Percentiles rank a stretch among this genome's conserved stretches.
Evolutionary conservation across 2,888 invertebrate species (phyloP).

Genomic region (Idaea biselata): DNA sequence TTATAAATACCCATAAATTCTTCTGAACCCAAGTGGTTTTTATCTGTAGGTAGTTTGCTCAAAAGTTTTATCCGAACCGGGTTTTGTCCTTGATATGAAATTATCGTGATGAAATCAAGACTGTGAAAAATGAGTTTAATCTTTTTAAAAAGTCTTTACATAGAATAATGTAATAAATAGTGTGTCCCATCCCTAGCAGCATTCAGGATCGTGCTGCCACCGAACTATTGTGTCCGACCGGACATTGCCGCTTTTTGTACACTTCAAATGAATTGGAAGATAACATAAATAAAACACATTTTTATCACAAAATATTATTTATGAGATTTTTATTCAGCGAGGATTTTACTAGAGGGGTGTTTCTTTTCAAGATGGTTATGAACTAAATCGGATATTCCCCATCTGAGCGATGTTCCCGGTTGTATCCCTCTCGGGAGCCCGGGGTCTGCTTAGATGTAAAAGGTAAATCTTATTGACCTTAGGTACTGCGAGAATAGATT

Average conservation of each 20-base stretch:
- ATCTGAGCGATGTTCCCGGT: too few species aligned
- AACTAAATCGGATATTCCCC: not conserved
- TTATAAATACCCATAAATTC: too few species aligned
- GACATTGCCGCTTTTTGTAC: conserved; percentile 41
- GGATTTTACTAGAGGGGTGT: not conserved
- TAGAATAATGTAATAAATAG: conserved; percentile 7
- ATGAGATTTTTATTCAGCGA: not conserved
- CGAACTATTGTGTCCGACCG: conserved; percentile 39
- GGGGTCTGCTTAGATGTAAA: too few species aligned
- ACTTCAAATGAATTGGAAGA: conserved; percentile 45
- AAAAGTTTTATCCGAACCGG: too few species aligned
- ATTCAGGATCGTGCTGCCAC: conserved; percentile 28
- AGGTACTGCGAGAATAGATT: too few species aligned
- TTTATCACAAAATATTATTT: conserved; percentile 5
- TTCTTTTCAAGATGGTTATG: not conserved
- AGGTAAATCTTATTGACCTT: too few species aligned
- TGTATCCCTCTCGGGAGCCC: too few species aligned
- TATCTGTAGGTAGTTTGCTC: too few species aligned
- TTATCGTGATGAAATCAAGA: too few species aligned
- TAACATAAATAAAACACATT: conserved; percentile 36
- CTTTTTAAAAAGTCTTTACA: not conserved
- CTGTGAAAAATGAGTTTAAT: not conserved
- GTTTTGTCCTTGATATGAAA: too few species aligned
- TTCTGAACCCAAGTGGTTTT: too few species aligned
- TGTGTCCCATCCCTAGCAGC: conserved; percentile 25